Evolutionary conservation across 2,888 invertebrate genomes (phyloP).

Genomic region (Limnephilus lunatus): DNA sequence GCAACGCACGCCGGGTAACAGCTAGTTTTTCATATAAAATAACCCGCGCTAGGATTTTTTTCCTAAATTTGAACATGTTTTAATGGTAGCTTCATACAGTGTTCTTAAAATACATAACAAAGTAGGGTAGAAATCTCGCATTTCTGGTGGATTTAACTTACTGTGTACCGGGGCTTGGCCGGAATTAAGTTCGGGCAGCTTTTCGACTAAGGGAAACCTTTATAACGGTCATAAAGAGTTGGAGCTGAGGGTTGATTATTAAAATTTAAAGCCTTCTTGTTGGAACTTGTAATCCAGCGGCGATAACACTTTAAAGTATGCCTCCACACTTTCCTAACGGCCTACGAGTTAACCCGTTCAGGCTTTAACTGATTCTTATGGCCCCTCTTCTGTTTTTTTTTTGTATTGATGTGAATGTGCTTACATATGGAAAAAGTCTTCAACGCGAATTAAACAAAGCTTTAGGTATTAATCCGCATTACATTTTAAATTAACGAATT

Average conservation of each 20-base stretch:
- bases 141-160: background rate
- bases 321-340: constrained; percentile 28
- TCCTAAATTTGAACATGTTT: background rate
- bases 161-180: background rate
- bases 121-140: background rate
- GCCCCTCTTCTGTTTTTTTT: background rate
- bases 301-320: constrained; percentile 23
- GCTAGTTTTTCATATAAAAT: too few relatives aligned
- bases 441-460: too few relatives aligned
- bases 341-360: background rate
- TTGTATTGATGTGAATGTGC: too few relatives aligned
- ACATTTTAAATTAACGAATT: too few relatives aligned
- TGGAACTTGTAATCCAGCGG: constrained; percentile 35
- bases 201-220: constrained; percentile 24
- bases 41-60: background rate
- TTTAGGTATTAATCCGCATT: too few relatives aligned
- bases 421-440: too few relatives aligned
- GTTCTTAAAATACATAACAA: background rate
- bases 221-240: constrained; percentile 17
- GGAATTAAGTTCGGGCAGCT: constrained; percentile 40
- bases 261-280: constrained; percentile 43
- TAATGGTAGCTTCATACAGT: background rate
- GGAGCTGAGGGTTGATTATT: constrained; percentile 39
- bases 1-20: too few relatives aligned
- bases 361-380: background rate